Base-by-base conservation (phyloP, 2,113 vertebrate genomes). In the Gadus chalcogrammus region DNA sequence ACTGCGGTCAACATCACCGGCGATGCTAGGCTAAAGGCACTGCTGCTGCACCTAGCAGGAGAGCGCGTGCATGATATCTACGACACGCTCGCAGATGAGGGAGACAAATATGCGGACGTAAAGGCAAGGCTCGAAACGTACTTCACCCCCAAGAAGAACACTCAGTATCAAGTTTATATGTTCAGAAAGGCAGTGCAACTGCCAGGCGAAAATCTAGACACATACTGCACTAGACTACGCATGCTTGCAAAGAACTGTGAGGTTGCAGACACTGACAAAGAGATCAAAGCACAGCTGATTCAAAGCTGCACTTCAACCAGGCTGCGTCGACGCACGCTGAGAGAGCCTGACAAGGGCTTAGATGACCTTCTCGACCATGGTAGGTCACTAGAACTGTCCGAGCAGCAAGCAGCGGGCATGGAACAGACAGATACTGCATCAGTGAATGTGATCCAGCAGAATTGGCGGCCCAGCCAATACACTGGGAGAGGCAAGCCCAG, bases 161-260 rank as follows among this genome's bases (percentile, higher is more conserved):
- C 61, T 2, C 63, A 70, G 28, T 70, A 75, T 15, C 27, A 64
- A 38, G 48, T 74, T 16, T 67, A 71, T 11, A 52, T 70, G 17
- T 66, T 35, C 16, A 60, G 38, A 61, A 70, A 66, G 52, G 38
- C 56, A 5, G 5, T 20, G 22, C 58, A 53, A 52, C 31, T 70
- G 22, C 61, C 64, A 15, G 64, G 58, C 12, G 68, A 75, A 56
- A 70, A 67, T 62, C 16, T 69, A 22, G 65, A 70, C 24, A 5
- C 52, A 3, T 65, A 79, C 20, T 35, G 66, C 6, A 74, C 77
- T 3, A 69, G 61, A 17, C 65, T 74, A 4, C 12, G 56, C 0
- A 67, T 82, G 53, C 35, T 82, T 27, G 69, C 74, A 5, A 77
- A 67, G 13, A 70, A 79, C 62, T 71, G 70, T 71, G 76, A 79